Evolutionary conservation across 2,888 invertebrate genomes (phyloP).

Genomic region (Pristionchus exspectatus): DNA sequence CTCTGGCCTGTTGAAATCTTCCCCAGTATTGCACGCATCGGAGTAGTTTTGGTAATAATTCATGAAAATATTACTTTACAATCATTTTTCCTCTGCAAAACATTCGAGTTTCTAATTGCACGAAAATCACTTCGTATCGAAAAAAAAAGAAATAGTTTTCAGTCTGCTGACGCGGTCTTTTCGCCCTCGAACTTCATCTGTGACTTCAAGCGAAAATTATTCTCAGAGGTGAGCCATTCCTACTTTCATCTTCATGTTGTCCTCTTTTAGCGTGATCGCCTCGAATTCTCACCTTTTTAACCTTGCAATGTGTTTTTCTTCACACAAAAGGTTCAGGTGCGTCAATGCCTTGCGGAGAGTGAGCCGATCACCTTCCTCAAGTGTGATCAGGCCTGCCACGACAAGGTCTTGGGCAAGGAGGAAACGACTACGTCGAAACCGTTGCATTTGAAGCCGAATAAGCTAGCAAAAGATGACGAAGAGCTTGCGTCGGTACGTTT

Average conservation of each 20-base stretch:
- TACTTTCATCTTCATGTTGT: slow-evolving; percentile 20
- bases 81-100: too few species aligned
- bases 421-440: slow-evolving; percentile 15
- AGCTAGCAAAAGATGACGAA: neutral
- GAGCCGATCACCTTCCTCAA: slow-evolving; percentile 77
- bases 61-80: too few species aligned
- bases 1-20: too few species aligned
- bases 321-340: too few species aligned
- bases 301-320: too few species aligned
- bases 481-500: neutral
- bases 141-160: too few species aligned
- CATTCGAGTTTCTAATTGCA: too few species aligned
- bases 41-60: too few species aligned
- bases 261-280: too few species aligned
- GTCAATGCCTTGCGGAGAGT: slow-evolving; percentile 72
- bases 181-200: slow-evolving; percentile 78
- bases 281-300: too few species aligned
- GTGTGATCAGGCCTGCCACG: slow-evolving; percentile 76
- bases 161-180: slow-evolving; percentile 76
- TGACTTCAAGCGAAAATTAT: slow-evolving; percentile 71
- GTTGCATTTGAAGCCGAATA: neutral
- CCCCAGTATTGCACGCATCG: too few species aligned
- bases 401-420: slow-evolving; percentile 60
- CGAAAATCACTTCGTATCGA: too few species aligned
- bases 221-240: slow-evolving; percentile 59